These are phyloP conservation scores for Neodiprion lecontei DNA, from an alignment of 1,140 invertebrate species.

Conservation along the genomic window DNA sequence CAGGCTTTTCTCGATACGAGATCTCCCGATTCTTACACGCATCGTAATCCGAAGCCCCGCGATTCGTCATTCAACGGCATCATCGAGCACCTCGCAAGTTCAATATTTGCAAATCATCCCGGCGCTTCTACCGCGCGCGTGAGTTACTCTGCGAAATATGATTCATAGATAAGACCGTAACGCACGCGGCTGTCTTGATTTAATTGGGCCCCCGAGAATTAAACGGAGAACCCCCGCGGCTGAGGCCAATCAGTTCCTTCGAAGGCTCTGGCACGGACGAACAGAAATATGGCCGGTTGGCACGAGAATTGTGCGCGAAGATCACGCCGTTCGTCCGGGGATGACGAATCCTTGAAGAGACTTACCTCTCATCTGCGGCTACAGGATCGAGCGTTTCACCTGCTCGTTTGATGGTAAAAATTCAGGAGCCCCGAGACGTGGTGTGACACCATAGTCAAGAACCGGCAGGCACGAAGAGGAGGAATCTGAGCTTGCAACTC, in stretches of 20 bases:
- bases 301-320: constrained; percentile 37
- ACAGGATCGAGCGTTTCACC: not conserved
- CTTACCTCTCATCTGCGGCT: not conserved
- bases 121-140: no score
- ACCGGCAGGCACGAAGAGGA: not conserved
- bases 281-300: constrained; percentile 44
- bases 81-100: no score
- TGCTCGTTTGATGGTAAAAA: not conserved
- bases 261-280: constrained; percentile 25
- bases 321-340: no score
- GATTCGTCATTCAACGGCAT: no score
- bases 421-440: not conserved
- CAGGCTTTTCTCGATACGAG: no score
- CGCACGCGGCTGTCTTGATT: constrained; percentile 45
- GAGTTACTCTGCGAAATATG: not conserved
- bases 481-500: not conserved
- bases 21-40: no score
- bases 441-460: no score
- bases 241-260: constrained; percentile 40
- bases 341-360: no score
- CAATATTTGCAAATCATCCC: no score
- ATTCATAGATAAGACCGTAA: not conserved
- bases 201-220: constrained; percentile 52
- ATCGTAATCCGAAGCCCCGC: no score
- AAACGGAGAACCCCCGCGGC: constrained; percentile 41